A percentile compares a stretch with the other conserved stretches of the same genome.
Conservation (phyloP, 2,888 invertebrate species). For the Lysandra bellargus region DNA sequence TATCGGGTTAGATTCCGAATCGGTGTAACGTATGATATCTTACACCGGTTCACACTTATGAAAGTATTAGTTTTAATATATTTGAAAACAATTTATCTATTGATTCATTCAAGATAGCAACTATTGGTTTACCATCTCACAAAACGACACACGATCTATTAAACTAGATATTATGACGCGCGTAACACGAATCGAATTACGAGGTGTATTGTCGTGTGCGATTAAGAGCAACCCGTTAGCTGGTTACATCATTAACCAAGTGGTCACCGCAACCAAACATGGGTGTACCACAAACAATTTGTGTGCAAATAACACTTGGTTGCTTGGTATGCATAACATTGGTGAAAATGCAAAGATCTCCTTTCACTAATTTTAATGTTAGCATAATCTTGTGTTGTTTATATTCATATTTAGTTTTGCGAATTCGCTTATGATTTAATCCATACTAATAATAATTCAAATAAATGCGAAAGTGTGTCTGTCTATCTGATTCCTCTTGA, state of each 20-base stretch:
- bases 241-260: conserved; percentile 35
- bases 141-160: background rate
- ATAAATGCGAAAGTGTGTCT: no score
- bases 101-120: background rate
- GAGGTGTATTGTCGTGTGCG: conserved; percentile 26
- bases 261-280: conserved; percentile 22
- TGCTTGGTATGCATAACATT: background rate
- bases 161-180: background rate
- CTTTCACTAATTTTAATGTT: background rate
- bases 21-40: no score
- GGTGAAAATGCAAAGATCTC: background rate
- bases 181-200: conserved; percentile 26
- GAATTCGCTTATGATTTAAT: background rate
- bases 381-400: background rate
- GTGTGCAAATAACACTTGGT: background rate
- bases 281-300: background rate
- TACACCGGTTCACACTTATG: no score
- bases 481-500: no score
- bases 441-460: no score
- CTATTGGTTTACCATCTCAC: background rate
- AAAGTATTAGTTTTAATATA: no score
- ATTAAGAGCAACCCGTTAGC: conserved; percentile 45
- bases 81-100: no score
- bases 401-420: background rate
- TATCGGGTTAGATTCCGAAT: no score